Percentiles rank a stretch among this genome's conserved stretches.
phyloP scores from a whole-genome alignment of 2,113 vertebrate genomes.

The Poicephalus gulielmi region DNA sequence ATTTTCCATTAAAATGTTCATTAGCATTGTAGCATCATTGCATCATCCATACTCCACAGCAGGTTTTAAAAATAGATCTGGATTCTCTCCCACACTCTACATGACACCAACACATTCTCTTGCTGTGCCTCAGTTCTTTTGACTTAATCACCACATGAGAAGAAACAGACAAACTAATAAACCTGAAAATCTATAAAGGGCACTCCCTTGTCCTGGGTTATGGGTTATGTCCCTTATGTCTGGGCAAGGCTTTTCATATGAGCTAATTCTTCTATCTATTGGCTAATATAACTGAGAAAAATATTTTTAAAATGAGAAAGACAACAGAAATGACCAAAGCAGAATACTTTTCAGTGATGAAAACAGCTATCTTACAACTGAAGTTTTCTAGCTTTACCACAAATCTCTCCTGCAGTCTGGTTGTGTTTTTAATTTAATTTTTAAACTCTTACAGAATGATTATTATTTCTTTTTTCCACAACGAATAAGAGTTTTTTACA shows the following conservation, averaged over 20 bases:
- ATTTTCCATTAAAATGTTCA: conserved; percentile 22
- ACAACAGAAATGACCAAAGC: neutral
- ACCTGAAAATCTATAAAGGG: neutral
- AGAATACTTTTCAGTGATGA: neutral
- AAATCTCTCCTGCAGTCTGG: neutral
- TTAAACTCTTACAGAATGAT: neutral
- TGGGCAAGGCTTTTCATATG: neutral
- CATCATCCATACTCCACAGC: neutral
- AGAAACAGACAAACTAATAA: neutral
- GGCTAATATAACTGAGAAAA: neutral
- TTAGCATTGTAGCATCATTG: neutral
- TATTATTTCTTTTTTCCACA: neutral
- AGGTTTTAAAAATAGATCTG: conserved; percentile 5
- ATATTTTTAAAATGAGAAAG: neutral
- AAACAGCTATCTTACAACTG: neutral
- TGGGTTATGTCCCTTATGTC: neutral
- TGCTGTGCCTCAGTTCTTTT: neutral
- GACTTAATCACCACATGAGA: neutral
- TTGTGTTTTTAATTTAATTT: neutral
- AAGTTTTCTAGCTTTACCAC: neutral
- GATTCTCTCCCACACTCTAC: neutral
- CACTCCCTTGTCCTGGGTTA: neutral
- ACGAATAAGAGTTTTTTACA: neutral
- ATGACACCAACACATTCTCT: neutral
- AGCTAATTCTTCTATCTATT: neutral